These are phyloP conservation scores for Prionailurus viverrinus DNA, from an alignment of 2,113 vertebrate species.

Conservation along the genomic window DNA sequence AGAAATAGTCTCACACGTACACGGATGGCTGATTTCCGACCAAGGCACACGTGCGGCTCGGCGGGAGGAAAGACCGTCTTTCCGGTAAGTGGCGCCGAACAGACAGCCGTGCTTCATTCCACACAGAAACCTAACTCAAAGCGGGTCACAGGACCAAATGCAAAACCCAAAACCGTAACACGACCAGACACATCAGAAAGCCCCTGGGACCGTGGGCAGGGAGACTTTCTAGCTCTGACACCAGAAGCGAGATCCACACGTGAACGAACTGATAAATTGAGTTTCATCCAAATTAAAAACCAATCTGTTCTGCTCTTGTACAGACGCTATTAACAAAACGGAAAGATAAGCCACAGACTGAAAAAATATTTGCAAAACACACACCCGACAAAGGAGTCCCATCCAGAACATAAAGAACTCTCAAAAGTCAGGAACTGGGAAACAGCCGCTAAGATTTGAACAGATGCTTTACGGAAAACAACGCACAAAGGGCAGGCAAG, in stretches of 20 bases:
- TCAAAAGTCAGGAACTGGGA: fast-evolving
- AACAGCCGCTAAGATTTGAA: too few species aligned
- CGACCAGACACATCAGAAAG: neutral
- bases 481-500: too few species aligned
- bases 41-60: neutral
- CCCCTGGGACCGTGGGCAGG: neutral
- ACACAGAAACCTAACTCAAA: neutral
- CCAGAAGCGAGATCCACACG: fast-evolving
- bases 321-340: neutral
- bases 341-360: neutral
- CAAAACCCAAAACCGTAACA: neutral
- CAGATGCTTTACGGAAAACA: neutral
- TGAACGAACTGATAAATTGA: fast-evolving
- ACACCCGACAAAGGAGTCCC: fast-evolving
- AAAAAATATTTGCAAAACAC: fast-evolving
- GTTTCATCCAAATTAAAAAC: neutral
- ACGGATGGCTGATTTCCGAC: fast-evolving
- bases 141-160: neutral
- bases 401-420: fast-evolving
- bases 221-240: neutral
- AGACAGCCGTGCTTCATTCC: neutral
- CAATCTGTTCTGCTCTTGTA: fast-evolving
- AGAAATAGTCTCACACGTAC: fast-evolving
- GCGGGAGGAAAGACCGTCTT: neutral
- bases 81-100: neutral